Conservation (phyloP, 1,140 invertebrate species). For the Heliconius himera region DNA sequence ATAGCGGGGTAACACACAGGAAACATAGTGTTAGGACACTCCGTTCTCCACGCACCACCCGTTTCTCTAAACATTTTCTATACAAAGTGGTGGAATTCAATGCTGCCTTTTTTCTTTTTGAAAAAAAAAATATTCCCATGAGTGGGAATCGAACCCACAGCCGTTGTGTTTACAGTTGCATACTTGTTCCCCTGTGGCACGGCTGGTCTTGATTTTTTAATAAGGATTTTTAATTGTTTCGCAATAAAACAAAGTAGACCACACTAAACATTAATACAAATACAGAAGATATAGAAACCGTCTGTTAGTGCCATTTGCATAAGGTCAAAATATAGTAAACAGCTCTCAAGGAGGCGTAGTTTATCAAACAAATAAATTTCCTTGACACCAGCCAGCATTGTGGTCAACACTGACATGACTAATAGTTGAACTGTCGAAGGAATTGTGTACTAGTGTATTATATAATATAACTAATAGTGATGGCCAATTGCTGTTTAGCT, state of each 20-base stretch:
- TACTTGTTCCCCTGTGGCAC: no score
- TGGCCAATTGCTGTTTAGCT: neutral
- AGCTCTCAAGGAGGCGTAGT: conserved; percentile 12
- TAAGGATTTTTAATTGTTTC: no score
- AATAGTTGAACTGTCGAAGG: conserved; percentile 28
- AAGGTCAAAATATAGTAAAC: neutral
- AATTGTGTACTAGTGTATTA: neutral
- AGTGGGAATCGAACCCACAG: no score
- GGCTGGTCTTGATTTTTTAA: no score
- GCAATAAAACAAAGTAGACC: neutral
- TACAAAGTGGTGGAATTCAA: no score
- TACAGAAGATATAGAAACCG: neutral
- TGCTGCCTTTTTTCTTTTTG: no score
- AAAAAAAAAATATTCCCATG: no score
- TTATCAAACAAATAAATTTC: conserved; percentile 34
- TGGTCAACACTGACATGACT: conserved; percentile 26
- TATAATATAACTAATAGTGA: neutral
- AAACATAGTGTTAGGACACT: neutral
- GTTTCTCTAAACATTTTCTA: no score
- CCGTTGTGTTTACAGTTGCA: no score
- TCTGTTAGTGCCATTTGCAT: neutral
- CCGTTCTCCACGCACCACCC: neutral
- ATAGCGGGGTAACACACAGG: neutral
- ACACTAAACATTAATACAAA: neutral
- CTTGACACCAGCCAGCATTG: conserved; percentile 17